phyloP scores from a whole-genome alignment of 2,888 invertebrate genomes.

The Rhagonycha fulva region DNA sequence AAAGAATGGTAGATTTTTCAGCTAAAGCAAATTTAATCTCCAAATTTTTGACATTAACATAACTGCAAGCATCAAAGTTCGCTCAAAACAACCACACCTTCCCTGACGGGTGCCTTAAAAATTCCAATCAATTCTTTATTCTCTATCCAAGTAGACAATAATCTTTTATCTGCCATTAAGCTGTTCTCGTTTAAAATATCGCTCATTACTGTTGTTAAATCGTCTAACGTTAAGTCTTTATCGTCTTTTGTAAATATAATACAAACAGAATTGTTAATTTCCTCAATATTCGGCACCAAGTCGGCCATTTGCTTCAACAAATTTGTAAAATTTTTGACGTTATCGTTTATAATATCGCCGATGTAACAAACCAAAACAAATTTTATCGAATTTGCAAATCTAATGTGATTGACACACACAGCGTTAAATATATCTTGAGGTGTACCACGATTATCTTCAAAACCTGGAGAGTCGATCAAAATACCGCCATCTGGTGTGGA shows the following conservation, averaged over 20 bases:
- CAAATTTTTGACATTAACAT: neutral
- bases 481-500: neutral
- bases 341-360: neutral
- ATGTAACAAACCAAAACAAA: constrained; percentile 15
- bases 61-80: neutral
- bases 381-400: neutral
- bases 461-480: constrained; percentile 15
- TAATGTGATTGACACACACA: constrained; percentile 5
- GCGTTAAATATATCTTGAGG: constrained; percentile 11
- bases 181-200: neutral
- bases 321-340: neutral
- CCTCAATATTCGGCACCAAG: constrained; percentile 1
- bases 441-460: constrained; percentile 16
- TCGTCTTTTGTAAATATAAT: constrained; percentile 12
- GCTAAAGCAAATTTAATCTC: constrained; percentile 6
- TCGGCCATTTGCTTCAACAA: neutral
- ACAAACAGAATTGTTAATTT: neutral
- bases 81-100: neutral
- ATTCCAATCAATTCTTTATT: constrained; percentile 7
- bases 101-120: neutral
- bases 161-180: neutral
- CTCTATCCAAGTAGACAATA: neutral
- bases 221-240: neutral
- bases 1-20: neutral
- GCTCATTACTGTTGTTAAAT: neutral